phyloP scores from a whole-genome alignment of 2,888 invertebrate species.

The Strigamia crassipes region DNA sequence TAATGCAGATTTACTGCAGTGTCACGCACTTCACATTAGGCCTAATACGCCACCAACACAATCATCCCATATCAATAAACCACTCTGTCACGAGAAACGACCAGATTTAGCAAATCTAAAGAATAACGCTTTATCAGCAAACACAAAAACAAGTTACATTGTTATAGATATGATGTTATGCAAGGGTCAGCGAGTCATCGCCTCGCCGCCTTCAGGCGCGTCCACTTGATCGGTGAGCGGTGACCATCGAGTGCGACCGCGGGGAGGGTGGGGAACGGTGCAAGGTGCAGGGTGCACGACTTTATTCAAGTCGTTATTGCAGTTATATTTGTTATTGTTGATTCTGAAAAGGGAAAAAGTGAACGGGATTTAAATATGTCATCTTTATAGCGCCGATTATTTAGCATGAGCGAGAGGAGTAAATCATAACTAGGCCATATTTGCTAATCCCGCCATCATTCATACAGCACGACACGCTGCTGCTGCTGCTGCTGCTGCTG shows the following conservation, averaged over 20 bases:
- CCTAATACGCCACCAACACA: slow-evolving; percentile 41
- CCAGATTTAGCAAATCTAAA: slow-evolving; percentile 10
- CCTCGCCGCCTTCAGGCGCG: background rate
- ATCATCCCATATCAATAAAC: slow-evolving; percentile 45
- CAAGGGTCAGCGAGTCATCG: background rate
- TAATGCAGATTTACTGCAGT: slow-evolving; percentile 47
- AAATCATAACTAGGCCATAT: slow-evolving; percentile 48
- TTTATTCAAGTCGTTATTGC: no score
- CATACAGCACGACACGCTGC: slow-evolving; percentile 36
- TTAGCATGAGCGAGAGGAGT: slow-evolving; percentile 45
- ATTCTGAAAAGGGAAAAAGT: background rate
- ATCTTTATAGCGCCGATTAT: slow-evolving; percentile 47
- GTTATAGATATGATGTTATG: background rate
- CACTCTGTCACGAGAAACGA: slow-evolving; percentile 43
- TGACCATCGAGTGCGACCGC: background rate
- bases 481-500: slow-evolving; percentile 27
- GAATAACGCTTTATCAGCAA: slow-evolving; percentile 16
- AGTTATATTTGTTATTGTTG: background rate
- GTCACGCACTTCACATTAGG: slow-evolving; percentile 43
- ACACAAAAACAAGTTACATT: background rate
- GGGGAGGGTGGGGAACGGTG: no score
- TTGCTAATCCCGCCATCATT: slow-evolving; percentile 48
- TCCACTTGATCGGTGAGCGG: background rate
- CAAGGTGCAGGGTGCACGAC: background rate
- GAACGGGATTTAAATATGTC: slow-evolving; percentile 34